Base-by-base conservation (phyloP, 2,888 invertebrate genomes). In the Hybos culiciformis region DNA sequence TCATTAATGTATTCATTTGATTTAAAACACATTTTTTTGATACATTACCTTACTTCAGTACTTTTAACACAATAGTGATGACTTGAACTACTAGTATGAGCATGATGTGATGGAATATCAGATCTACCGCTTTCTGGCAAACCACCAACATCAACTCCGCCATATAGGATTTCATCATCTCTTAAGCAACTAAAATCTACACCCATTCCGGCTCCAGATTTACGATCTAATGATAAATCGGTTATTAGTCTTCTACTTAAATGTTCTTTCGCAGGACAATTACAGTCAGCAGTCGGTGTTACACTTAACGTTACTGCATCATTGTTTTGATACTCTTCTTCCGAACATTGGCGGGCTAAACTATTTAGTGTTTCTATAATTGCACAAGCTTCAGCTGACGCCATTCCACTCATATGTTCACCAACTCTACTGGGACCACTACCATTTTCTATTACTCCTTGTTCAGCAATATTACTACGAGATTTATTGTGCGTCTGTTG, bases 261-360 rank as follows among this genome's bases (percentile, higher is more conserved):
- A 34, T 50, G 46, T n/a, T 50, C 45, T 39, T 53, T 50, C 21
- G 48, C 44, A 42, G 48, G 50, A 21, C 53, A 51, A 43, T 53
- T 52, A 43, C 51, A 54, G 24, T 47, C 50, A 41, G 52, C 52
- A 26, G 51, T 49, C 19, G 54, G 50, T 37, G 53, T 51, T 34
- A 53, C 55, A 47, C 54, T 56, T 23, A 57, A 51, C 37, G 56
- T 57, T n/a, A 56, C 51, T 11, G 54, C 51, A 44, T 55, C 56
- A 23, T 50, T 51, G 24, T 53, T 50, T 39, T 51, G 50, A 45
- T 48, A 47, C 17, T 49, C 49, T 14, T 53, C 52, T 42, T 41
- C 31, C 17, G 37, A 20, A 24, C 42, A 39, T 14, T 18, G 40
- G 11, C 17, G 39, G 14, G 15, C 20, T 29, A 31, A 29, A 19